These are phyloP conservation scores for Glyptemys insculpta DNA, from an alignment of 2,797 vertebrate species.

Conservation along the genomic window DNA sequence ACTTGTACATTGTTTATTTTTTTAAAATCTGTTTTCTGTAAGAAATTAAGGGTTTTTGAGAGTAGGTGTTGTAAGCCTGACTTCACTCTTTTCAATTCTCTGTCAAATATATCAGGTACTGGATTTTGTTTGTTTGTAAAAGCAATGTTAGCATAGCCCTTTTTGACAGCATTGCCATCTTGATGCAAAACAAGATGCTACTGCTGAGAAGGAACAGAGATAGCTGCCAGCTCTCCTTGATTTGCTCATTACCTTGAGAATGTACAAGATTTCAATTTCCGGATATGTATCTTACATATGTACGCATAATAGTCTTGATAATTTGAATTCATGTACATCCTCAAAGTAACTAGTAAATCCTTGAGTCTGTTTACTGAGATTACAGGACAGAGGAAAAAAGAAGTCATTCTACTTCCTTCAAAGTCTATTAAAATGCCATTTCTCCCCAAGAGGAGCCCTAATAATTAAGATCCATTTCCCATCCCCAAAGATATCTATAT, in stretches of 20 bases:
- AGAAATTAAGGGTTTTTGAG: not conserved
- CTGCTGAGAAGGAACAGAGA: not conserved
- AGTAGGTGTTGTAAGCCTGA: not conserved
- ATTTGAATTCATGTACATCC: not conserved
- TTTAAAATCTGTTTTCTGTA: not conserved
- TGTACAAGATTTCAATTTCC: not conserved
- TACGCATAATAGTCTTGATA: not conserved
- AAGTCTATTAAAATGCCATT: not conserved
- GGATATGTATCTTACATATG: not conserved
- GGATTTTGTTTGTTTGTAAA: not conserved
- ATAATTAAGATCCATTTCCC: not conserved
- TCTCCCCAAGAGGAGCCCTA: not conserved
- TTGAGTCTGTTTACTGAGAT: not conserved
- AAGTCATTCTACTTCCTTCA: not conserved
- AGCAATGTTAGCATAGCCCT: not conserved
- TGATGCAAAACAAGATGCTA: not conserved
- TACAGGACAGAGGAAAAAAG: not conserved
- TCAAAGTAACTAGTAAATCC: not conserved
- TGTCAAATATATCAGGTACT: not conserved
- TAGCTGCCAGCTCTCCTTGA: not conserved
- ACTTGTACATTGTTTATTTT: not conserved
- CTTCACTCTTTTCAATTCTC: not conserved
- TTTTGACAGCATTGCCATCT: not conserved
- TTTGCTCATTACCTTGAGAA: not conserved
- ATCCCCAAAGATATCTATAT: rapidly evolving